A percentile compares a stretch with the other conserved stretches of the same genome.
These are phyloP conservation scores for Chrysopa pallens DNA, from an alignment of 1,140 invertebrate species.

Conservation along the genomic window DNA sequence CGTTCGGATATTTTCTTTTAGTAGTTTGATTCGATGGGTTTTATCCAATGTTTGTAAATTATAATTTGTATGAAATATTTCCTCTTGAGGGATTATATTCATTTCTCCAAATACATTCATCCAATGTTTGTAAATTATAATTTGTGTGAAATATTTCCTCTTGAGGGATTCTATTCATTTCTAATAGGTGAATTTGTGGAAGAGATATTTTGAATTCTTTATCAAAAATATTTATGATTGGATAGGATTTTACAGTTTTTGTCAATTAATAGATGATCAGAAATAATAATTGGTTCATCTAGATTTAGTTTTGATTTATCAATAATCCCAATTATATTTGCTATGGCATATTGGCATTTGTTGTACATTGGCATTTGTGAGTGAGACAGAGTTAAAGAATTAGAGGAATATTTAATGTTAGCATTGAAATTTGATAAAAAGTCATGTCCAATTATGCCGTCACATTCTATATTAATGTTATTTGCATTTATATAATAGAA, in stretches of 20 bases:
- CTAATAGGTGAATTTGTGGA: background rate
- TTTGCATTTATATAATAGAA: too few relatives aligned
- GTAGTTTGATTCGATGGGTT: background rate
- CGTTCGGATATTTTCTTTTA: background rate
- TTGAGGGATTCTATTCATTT: too few relatives aligned
- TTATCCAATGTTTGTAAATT: background rate
- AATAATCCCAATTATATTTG: background rate
- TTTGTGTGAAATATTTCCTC: too few relatives aligned
- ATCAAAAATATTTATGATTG: too few relatives aligned
- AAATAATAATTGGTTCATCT: background rate
- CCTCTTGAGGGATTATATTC: background rate
- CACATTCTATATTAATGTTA: too few relatives aligned
- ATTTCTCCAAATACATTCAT: too few relatives aligned
- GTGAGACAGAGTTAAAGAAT: too few relatives aligned
- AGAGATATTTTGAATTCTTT: background rate
- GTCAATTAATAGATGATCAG: too few relatives aligned
- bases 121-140: too few relatives aligned
- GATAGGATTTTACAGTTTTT: too few relatives aligned
- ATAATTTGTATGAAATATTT: background rate
- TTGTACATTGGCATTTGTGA: background rate
- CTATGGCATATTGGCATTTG: background rate
- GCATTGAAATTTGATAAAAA: background rate
- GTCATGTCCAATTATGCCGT: background rate
- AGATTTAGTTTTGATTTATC: background rate
- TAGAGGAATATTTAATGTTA: background rate